phyloP scores from a whole-genome alignment of 37 sponge, comb jelly and placozoan species.

The Lycopodina hypogea region DNA sequence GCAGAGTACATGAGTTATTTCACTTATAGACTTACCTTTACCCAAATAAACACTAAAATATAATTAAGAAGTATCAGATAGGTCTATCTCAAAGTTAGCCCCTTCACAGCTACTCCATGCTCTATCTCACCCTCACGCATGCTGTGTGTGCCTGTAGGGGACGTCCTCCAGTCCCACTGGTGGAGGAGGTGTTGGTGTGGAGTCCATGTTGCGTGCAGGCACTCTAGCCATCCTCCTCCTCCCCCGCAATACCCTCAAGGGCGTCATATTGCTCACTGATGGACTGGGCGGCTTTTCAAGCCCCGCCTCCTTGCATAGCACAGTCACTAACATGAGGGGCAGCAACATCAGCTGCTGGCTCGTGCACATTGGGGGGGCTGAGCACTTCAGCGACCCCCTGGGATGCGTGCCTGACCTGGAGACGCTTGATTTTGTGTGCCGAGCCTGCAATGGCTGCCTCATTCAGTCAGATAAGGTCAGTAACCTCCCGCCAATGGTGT shows the following conservation, averaged over 20 bases:
- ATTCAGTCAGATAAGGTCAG: slow-evolving; percentile 46
- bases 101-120: no score
- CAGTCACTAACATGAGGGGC: slow-evolving; percentile 52
- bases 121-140: no score
- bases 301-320: slow-evolving; percentile 47
- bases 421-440: slow-evolving; percentile 43
- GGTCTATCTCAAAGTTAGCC: no score
- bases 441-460: slow-evolving; percentile 70
- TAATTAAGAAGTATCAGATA: no score
- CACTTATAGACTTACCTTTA: no score
- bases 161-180: no score
- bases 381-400: slow-evolving; percentile 29
- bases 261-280: slow-evolving; percentile 69
- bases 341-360: slow-evolving; percentile 77
- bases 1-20: no score
- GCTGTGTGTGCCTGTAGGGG: no score
- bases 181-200: slow-evolving; percentile 25
- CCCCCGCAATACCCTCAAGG: slow-evolving; percentile 66
- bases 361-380: slow-evolving; percentile 49
- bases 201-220: slow-evolving; percentile 61
- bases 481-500: neutral
- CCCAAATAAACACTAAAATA: no score
- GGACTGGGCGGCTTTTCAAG: slow-evolving; percentile 61
- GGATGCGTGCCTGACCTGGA: slow-evolving; percentile 62
- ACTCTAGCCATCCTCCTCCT: slow-evolving; percentile 65